Evolutionary conservation across 2,888 invertebrate genomes (phyloP), one percentile per base, ranked within the genome.

Genomic region (Julus scanicus): DNA sequence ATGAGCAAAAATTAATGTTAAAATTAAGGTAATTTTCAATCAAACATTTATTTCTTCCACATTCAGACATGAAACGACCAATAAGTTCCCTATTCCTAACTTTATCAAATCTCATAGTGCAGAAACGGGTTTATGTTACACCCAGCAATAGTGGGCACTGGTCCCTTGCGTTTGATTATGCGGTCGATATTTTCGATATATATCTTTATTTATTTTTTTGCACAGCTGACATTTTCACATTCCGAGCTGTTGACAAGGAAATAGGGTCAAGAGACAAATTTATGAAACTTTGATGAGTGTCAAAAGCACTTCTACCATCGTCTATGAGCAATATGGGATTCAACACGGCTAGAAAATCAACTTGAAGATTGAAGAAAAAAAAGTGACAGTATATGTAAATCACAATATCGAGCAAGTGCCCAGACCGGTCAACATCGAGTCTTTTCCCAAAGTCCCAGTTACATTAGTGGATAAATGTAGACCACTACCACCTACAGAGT

Each of bases 251-350:
- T 71, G 71, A 71, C 71, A 71, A 71, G 71, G 71, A 71, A 71
- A 71, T 20, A 71, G 71, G 71, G 29, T 11, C 71, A 29, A 71
- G 71, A 71, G 71, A 71, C 71, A 71, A 71, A 71, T 71, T 71
- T 71, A 71, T 71, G 71, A 71, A 71, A 71, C 29, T 71, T 71
- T 71, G 71, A 71, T 71, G 29, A 71, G 71, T 71, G 71, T 71
- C 71, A 71, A 71, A 29, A 71, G 71, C 71, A 71, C 29, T 71
- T 71, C 71, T 4, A 29, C 29, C n/a, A 11, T 5, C 71, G n/a
- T 71, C 29, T 53, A 29, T 29, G 71, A 9, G 71, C 71, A 5
- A 71, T 29, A 5, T 13, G 71, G 71, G 29, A n/a, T 20, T 29
- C 71, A 71, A n/a, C 71, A 29, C 2, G 11, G 71, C 3, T 29